phyloP scores from a whole-genome alignment of 1,140 invertebrate genomes.

The Aphelenchoides avenae region DNA sequence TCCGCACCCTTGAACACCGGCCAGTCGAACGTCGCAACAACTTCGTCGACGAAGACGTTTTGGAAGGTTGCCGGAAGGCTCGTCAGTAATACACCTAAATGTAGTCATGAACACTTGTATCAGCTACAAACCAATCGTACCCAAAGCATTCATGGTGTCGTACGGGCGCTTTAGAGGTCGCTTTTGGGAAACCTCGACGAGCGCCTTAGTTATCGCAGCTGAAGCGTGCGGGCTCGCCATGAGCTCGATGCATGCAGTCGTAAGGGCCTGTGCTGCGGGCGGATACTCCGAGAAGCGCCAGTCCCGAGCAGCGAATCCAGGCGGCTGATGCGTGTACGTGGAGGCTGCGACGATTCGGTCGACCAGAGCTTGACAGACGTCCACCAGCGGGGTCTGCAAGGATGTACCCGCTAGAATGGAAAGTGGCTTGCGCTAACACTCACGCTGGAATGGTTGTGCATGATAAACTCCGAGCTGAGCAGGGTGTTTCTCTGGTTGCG shows the following conservation, averaged over 20 bases:
- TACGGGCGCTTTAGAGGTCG: slow-evolving; percentile 33
- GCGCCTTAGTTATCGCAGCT: slow-evolving; percentile 20
- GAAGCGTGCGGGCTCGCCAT: slow-evolving; percentile 39
- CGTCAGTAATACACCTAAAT: slow-evolving; percentile 30
- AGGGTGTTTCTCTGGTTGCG: slow-evolving; percentile 21
- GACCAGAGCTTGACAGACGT: slow-evolving; percentile 28
- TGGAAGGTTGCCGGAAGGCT: slow-evolving; percentile 36
- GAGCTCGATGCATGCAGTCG: slow-evolving; percentile 35
- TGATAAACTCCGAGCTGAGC: slow-evolving; percentile 33
- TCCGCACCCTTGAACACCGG: slow-evolving; percentile 9
- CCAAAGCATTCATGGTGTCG: slow-evolving; percentile 12
- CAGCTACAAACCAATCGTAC: not conserved
- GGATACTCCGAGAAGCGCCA: slow-evolving; percentile 33
- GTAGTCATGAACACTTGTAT: not conserved
- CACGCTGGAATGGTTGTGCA: slow-evolving; percentile 35
- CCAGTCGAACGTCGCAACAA: slow-evolving; percentile 41
- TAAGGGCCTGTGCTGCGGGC: slow-evolving; percentile 38
- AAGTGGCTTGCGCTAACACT: slow-evolving; percentile 10
- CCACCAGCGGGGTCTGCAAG: slow-evolving; percentile 33
- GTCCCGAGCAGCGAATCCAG: slow-evolving; percentile 30
- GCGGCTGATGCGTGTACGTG: slow-evolving; percentile 40
- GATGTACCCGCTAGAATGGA: slow-evolving; percentile 2
- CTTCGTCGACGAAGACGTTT: slow-evolving; percentile 24
- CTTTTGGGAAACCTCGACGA: slow-evolving; percentile 32
- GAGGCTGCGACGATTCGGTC: slow-evolving; percentile 36